These are phyloP conservation scores for Catharus fuscescens DNA, from an alignment of 2,113 vertebrate genomes.

Conservation along the genomic window DNA sequence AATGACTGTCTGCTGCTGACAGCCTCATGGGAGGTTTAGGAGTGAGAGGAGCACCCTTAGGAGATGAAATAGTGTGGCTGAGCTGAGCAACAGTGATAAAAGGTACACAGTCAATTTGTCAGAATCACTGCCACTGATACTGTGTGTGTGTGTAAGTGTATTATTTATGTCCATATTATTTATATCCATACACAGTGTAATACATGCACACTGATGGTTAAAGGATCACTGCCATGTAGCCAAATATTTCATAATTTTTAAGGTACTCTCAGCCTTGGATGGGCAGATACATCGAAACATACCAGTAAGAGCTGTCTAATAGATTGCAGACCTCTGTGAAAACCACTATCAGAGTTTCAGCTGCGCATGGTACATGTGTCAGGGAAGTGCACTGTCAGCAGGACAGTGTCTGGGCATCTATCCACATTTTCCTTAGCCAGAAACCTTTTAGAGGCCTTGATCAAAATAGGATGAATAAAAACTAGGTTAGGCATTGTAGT, in stretches of 20 bases:
- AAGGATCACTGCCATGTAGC: not conserved
- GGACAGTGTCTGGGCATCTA: conserved; percentile 66
- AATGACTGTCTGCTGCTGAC: not conserved
- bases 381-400: conserved; percentile 79
- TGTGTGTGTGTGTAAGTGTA: not conserved
- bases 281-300: conserved; percentile 57
- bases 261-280: conserved; percentile 73
- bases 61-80: not conserved
- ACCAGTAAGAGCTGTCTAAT: conserved; percentile 74
- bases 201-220: not conserved
- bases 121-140: not conserved
- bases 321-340: conserved; percentile 76
- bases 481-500: conserved; percentile 57
- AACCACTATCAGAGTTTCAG: conserved; percentile 66
- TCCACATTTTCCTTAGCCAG: conserved; percentile 72
- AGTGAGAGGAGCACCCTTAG: not conserved
- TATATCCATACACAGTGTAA: not conserved
- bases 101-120: not conserved
- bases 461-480: conserved; percentile 67
- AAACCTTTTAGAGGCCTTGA: conserved; percentile 72
- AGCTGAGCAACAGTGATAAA: fast-evolving
- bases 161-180: not conserved
- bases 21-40: not conserved
- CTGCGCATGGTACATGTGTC: conserved; percentile 39
- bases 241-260: conserved; percentile 73